Base-by-base conservation (phyloP, 2,113 vertebrate genomes). In the Dromaius novaehollandiae region DNA sequence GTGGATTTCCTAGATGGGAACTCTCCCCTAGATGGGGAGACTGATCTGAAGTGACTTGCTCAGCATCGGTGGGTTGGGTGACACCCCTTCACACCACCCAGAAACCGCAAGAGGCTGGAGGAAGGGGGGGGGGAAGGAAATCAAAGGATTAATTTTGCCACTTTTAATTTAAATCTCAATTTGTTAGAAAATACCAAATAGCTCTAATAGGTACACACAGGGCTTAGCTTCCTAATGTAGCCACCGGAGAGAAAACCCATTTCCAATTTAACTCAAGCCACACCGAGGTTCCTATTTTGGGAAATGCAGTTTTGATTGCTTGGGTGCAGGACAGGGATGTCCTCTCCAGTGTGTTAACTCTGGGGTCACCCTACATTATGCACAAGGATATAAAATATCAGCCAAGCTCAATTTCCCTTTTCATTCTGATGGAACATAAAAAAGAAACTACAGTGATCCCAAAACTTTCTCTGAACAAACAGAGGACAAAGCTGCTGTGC, bases 361-460 rank as follows among this genome's bases (percentile, higher is more conserved):
- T 44, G 50, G 77, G 64, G 30, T 90, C 88, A 83, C 73, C 42
- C 34, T 48, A 14, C 40, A 25, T 88, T 81, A 81, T 75, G 40
- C 80, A 66, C 32, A 51, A 40, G 69, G 73, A 81, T 61, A 92
- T 74, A 82, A 90, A 96, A 88, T 28, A 58, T 5, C 75, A 93
- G 66, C 58, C 0, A 0, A 91, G 65, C 55, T 83, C 82, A 21
- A 7, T 73, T 93, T 95, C 70, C 77, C 95, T 89, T 93, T 91
- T 90, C 42, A 11, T 82, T 77, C 70, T 89, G 91, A 64, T 58
- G 66, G 86, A 77, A 79, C 36, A 65, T 87, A 80, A 66, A 56
- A 87, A 75, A 95, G 89, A 89, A 97, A 74, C 19, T 89, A 82
- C 74, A 34, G 19, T 15, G 84, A 77, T 94, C 82, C 84, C 84